Evolutionary conservation across 2,113 vertebrate genomes (phyloP).

Genomic region (Tenrec ecaudatus): DNA sequence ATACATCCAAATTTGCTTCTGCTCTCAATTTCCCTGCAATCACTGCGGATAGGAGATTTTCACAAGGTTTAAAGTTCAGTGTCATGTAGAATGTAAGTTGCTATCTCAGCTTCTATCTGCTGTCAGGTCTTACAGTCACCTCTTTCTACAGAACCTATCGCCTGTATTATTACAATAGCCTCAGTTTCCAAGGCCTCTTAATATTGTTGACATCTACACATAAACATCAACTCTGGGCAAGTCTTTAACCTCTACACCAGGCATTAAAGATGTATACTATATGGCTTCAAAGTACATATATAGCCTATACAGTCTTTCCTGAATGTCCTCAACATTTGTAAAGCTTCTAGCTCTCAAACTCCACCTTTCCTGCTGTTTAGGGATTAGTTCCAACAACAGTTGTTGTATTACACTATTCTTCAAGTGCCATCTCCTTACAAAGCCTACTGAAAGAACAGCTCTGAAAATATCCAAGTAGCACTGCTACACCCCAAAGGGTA

Average conservation of each 20-base stretch:
- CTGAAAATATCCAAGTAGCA: neutral
- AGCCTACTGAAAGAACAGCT: neutral
- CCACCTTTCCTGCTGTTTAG: neutral
- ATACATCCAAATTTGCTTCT: no score
- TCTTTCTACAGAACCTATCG: neutral
- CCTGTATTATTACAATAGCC: neutral
- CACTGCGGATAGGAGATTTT: no score
- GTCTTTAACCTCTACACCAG: neutral
- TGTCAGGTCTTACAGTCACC: no score
- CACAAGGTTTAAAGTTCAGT: no score
- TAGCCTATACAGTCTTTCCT: neutral
- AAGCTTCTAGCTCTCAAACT: neutral
- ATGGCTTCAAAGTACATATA: neutral
- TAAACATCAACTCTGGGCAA: neutral
- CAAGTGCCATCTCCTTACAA: slow-evolving; percentile 18
- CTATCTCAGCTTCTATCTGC: no score
- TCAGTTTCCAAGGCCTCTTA: neutral
- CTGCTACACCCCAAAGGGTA: neutral
- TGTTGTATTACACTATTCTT: neutral
- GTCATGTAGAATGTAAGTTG: no score
- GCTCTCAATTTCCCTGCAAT: no score
- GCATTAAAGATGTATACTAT: neutral
- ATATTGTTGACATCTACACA: neutral
- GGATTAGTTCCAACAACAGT: neutral
- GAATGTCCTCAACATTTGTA: neutral